A percentile compares a stretch with the other conserved stretches of the same genome.
These are phyloP conservation scores for Xyrichtys novacula DNA, from an alignment of 2,797 vertebrate genomes.

Conservation along the genomic window DNA sequence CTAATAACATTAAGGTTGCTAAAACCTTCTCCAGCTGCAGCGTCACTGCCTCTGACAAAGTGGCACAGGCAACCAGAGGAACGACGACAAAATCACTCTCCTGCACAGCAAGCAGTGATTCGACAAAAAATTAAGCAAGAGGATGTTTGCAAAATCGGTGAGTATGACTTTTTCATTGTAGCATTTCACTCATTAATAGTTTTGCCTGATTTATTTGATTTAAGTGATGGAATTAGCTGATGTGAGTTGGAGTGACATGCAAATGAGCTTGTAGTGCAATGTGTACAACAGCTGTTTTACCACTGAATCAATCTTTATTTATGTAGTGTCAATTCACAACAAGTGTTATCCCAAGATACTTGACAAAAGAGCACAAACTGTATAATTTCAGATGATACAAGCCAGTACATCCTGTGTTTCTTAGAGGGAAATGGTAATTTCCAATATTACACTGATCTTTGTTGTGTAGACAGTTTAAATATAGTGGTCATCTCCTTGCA, in stretches of 20 bases:
- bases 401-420: too few species aligned
- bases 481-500: too few species aligned
- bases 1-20: slow-evolving; percentile 80
- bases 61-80: slow-evolving; percentile 10
- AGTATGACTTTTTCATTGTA: slow-evolving; percentile 58
- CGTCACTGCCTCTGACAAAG: slow-evolving; percentile 35
- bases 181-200: neutral
- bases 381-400: neutral
- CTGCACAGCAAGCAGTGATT: slow-evolving; percentile 58
- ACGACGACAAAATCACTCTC: neutral
- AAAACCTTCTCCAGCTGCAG: slow-evolving; percentile 64
- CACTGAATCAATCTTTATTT: too few species aligned
- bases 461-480: too few species aligned
- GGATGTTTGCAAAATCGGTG: slow-evolving; percentile 62
- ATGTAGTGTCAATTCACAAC: too few species aligned
- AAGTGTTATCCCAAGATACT: too few species aligned
- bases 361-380: too few species aligned
- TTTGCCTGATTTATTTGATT: too few species aligned
- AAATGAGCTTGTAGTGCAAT: neutral
- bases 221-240: too few species aligned
- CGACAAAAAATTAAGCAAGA: slow-evolving; percentile 70
- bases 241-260: neutral
- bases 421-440: too few species aligned
- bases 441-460: too few species aligned
- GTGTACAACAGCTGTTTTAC: neutral